Conservation (phyloP, 2,113 vertebrate species). For the Albula glossodonta region DNA sequence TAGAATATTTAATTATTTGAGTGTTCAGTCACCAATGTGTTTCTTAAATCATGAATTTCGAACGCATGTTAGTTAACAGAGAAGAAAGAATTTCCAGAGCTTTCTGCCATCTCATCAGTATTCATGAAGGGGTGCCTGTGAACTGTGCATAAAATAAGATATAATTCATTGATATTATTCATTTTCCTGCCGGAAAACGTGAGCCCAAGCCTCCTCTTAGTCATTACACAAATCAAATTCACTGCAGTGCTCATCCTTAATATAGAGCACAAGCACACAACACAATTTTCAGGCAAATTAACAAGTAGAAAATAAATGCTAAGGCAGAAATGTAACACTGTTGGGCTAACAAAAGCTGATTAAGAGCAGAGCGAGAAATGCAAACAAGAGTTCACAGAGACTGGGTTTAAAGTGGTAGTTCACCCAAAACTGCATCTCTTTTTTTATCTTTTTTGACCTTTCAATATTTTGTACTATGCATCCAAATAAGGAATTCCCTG, state of each 20-base stretch:
- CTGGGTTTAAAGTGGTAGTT: neutral
- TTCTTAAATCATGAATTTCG: neutral
- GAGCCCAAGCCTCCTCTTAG: neutral
- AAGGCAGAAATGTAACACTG: neutral
- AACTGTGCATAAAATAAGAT: neutral
- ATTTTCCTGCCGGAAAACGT: neutral
- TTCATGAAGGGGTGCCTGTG: neutral
- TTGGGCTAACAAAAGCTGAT: neutral
- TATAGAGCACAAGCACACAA: neutral
- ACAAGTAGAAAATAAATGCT: neutral
- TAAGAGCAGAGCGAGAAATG: neutral
- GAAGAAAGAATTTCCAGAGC: neutral
- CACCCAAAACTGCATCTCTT: no score
- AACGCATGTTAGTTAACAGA: neutral
- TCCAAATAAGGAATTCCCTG: no score
- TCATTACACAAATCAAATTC: neutral
- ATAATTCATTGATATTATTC: constrained; percentile 1
- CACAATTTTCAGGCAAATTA: neutral
- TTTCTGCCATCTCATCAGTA: neutral
- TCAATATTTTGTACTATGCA: no score
- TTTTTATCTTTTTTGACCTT: no score
- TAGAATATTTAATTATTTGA: neutral
- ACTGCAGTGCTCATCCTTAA: neutral
- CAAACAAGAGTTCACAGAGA: neutral
- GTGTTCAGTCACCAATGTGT: neutral